These are phyloP conservation scores for Pseudomyrmex concolor DNA, from an alignment of 1,140 invertebrate genomes.

Conservation along the genomic window DNA sequence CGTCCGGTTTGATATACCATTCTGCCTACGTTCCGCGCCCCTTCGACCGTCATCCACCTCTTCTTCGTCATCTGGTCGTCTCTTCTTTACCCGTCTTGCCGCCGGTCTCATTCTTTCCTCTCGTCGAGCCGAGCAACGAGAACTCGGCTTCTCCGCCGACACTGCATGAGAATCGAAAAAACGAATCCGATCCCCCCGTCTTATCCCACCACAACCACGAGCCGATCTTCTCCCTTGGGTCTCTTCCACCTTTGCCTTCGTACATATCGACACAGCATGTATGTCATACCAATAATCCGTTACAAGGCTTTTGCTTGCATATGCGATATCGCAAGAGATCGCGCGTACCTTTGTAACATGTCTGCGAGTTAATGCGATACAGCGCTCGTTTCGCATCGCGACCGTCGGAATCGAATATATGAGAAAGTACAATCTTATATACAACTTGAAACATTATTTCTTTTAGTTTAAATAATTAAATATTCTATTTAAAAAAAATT, in stretches of 20 bases:
- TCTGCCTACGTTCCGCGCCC: constrained; percentile 65
- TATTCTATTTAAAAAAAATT: too few species aligned
- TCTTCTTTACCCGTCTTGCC: constrained; percentile 49
- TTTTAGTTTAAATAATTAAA: background rate
- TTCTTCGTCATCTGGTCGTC: constrained; percentile 69
- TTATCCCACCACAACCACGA: constrained; percentile 10
- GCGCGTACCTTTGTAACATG: constrained; percentile 44
- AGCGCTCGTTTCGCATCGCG: constrained; percentile 31
- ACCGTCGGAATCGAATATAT: background rate
- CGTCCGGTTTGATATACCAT: constrained; percentile 74
- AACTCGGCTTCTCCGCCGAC: constrained; percentile 57
- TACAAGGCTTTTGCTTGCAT: constrained; percentile 62
- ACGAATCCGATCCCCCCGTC: constrained; percentile 32
- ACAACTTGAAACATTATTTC: too few species aligned
- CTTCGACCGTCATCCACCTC: constrained; percentile 64
- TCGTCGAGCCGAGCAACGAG: constrained; percentile 27
- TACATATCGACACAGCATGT: constrained; percentile 37
- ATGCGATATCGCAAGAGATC: constrained; percentile 40
- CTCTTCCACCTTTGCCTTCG: constrained; percentile 11
- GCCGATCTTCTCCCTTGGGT: background rate
- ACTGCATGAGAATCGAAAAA: constrained; percentile 73
- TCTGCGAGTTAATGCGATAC: constrained; percentile 61
- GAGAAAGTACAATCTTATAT: background rate
- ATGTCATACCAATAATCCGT: constrained; percentile 64
- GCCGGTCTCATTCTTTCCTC: background rate